Evolutionary conservation across 1,140 invertebrate species (phyloP).

Genomic region (Ceratosolen fusciceps): DNA sequence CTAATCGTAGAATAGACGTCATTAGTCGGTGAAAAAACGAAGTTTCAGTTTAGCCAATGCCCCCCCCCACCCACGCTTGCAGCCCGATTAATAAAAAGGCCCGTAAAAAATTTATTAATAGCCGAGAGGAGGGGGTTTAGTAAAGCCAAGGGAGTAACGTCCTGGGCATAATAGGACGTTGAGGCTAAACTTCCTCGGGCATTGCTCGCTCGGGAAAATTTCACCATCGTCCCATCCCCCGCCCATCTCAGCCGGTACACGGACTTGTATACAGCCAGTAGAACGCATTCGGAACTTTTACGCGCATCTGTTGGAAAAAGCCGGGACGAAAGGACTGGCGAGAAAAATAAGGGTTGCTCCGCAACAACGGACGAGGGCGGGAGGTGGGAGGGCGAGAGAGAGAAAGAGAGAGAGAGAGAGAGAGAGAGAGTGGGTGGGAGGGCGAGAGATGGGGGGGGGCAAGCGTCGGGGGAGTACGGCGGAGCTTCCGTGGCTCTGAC

Average conservation of each 20-base stretch:
- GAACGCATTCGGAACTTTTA: background rate
- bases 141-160: background rate
- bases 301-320: constrained; percentile 5
- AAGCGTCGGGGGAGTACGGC: background rate
- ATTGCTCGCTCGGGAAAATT: constrained; percentile 16
- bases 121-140: constrained; percentile 6
- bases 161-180: constrained; percentile 34
- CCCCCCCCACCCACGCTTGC: background rate
- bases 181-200: constrained; percentile 3
- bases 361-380: too few relatives aligned
- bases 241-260: background rate
- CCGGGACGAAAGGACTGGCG: too few relatives aligned
- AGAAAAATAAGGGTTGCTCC: background rate
- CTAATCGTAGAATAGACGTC: background rate
- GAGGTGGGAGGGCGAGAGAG: too few relatives aligned
- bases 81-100: constrained; percentile 33
- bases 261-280: constrained; percentile 3
- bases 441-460: background rate
- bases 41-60: constrained; percentile 16
- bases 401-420: too few relatives aligned
- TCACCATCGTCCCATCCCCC: too few relatives aligned
- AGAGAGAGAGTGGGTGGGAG: background rate
- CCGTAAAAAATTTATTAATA: constrained; percentile 46
- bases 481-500: too few relatives aligned
- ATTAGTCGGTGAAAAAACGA: background rate